Conservation (phyloP, 2,797 vertebrate species). For the Lophius americanus region DNA sequence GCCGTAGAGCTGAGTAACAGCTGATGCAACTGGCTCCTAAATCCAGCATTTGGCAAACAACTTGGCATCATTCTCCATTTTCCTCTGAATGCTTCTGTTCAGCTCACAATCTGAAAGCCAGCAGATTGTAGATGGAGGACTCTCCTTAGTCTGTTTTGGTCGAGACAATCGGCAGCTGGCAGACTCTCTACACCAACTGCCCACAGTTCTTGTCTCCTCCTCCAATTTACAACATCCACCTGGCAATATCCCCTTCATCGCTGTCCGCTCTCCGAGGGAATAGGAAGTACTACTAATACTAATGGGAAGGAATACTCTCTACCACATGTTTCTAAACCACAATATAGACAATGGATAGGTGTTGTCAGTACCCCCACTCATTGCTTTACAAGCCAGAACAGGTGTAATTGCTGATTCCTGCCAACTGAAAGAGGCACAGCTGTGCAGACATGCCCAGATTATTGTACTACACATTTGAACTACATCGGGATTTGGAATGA, state of each 20-base stretch:
- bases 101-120: slow-evolving; percentile 61
- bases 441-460: slow-evolving; percentile 39
- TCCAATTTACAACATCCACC: slow-evolving; percentile 65
- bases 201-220: slow-evolving; percentile 65
- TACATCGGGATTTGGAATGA: slow-evolving; percentile 30
- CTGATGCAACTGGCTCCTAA: slow-evolving; percentile 56
- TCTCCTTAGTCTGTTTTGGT: slow-evolving; percentile 59
- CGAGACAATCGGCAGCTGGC: slow-evolving; percentile 72
- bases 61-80: slow-evolving; percentile 37
- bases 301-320: slow-evolving; percentile 32
- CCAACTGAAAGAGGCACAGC: slow-evolving; percentile 57
- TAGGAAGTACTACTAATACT: slow-evolving; percentile 2
- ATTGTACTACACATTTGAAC: slow-evolving; percentile 38
- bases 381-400: slow-evolving; percentile 67
- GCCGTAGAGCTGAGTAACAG: slow-evolving; percentile 32
- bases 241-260: slow-evolving; percentile 55
- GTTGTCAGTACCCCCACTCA: slow-evolving; percentile 40
- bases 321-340: slow-evolving; percentile 20
- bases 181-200: slow-evolving; percentile 53
- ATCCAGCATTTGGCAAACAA: slow-evolving; percentile 49
- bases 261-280: slow-evolving; percentile 45
- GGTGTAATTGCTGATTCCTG: slow-evolving; percentile 53
- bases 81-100: slow-evolving; percentile 58
- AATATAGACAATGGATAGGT: slow-evolving; percentile 59
- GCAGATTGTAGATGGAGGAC: slow-evolving; percentile 69